A percentile compares a stretch with the other conserved stretches of the same genome.
Conservation (phyloP, 2,113 vertebrate genomes). For the Clarias gariepinus region DNA sequence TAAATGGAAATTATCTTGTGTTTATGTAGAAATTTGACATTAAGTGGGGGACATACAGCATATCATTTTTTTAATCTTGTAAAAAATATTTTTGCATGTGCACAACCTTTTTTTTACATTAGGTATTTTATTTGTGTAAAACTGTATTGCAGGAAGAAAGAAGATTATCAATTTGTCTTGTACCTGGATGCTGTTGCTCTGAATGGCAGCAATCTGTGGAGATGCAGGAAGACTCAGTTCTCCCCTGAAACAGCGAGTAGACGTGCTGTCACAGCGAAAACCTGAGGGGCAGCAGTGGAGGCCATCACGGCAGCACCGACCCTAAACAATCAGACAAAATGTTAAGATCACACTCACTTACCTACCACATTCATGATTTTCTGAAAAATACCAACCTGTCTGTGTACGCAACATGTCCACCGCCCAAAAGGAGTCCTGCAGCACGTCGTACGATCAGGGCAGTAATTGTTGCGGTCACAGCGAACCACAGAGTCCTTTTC, state of each 20-base stretch:
- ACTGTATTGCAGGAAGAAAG: not conserved
- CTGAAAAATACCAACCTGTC: conserved; percentile 54
- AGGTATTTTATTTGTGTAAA: not conserved
- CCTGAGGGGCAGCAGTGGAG: conserved; percentile 63
- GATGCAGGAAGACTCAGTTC: conserved; percentile 52
- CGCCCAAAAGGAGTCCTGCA: conserved; percentile 57
- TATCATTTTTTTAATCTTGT: not conserved
- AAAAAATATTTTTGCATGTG: not conserved
- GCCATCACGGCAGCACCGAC: conserved; percentile 66
- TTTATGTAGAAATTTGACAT: not conserved
- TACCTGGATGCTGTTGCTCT: too few species aligned
- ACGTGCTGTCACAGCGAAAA: conserved; percentile 59
- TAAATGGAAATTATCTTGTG: not conserved
- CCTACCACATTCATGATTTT: not conserved
- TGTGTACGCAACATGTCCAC: conserved; percentile 63
- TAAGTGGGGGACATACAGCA: not conserved
- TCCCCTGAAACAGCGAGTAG: conserved; percentile 45
- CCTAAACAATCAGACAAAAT: conserved; percentile 53
- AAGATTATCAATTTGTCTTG: too few species aligned
- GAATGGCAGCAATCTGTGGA: too few species aligned
- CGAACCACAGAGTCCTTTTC: conserved; percentile 33
- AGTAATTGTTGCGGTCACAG: conserved; percentile 51
- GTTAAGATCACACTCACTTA: not conserved
- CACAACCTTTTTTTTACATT: not conserved
- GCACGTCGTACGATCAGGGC: conserved; percentile 61